Base-by-base conservation (phyloP, 2,113 vertebrate species). In the Gadus macrocephalus region DNA sequence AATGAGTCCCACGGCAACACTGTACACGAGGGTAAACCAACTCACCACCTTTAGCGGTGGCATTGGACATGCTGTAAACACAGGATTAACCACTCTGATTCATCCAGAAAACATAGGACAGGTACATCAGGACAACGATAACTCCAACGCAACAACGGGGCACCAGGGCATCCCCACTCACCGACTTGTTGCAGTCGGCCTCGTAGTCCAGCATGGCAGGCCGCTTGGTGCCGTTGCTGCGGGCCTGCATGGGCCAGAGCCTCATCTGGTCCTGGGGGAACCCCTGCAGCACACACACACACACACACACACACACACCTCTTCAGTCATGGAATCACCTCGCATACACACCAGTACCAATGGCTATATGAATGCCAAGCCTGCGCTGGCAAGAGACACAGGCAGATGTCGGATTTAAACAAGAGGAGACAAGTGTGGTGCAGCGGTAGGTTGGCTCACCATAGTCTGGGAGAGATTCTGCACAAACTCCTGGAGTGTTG, bases 191-290 rank as follows among this genome's bases (percentile, higher is more conserved):
- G 91, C 96, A 95, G 75, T 99, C 97, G 0, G 96, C 96, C 91
- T 98, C 97, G 15, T 98, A 98, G 87, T 99, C 97, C 71, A 98
- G 87, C 97, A 99, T 99, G 22, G 97, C 97, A 0, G 97, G 97
- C 61, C 97, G 90, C 82, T 98, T 98, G 69, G 97, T 99, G 77
- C 97, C 97, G 3, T 99, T 99, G 90, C 96, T 98, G 78, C 97
- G 93, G 2, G 97, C 97, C 86, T 99, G 97, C 96, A 99, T 99
- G 79, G 97, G 97, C 97, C 97, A 99, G 79, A 99, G 90, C 72
- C 97, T 94, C 90, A 99, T 99, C 83, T 99, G 97, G 90, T 99
- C 97, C 89, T 98, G 97, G 70, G 97, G 96, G 91, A 97, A 99
- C 78, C 97, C 97, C 97, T 99, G 86, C 55, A 79, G 76, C 35